Evolutionary conservation across 1,140 invertebrate species (phyloP), one percentile per base, ranked within the genome.

Genomic region (Palaemon carinicauda): DNA sequence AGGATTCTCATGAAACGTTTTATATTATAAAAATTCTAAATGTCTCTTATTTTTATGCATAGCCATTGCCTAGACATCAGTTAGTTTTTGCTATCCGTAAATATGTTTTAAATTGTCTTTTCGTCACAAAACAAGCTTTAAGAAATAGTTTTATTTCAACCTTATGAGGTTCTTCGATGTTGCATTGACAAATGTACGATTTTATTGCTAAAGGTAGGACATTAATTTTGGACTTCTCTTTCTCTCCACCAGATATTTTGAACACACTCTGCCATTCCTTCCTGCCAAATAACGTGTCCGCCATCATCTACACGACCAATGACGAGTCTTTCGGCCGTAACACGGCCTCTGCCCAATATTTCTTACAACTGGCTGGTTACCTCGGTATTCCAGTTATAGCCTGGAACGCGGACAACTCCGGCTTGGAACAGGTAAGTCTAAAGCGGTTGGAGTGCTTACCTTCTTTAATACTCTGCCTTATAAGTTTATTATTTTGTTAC

Each of bases 391-490:
- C 97, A 87, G 96, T 98, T 14, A 97, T 98, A 88, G 96, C 96
- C 1, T 98, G 97, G 97, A 98, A 98, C 91, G 96, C 96, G 1
- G 97, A 98, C 91, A 98, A 98, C 91, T 97, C 97, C 0, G 96
- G 96, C 51, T 92, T 97, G 3, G 94, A 94, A 89, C 92, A 94
- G 92, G 95, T 95, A 91, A 92, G 92, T 52, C 1, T 12, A 0
- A 41, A 41, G 41, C 12, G 5, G 41, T 9, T 41, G 41, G 7
- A 41, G 3, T 7, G 7, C 41, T 41, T 41, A 0, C 7, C 1
- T 41, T 41, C 41, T 41, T 12, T 41, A 3, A 41, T 12, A 12
- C 41, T 12, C 41, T 41, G 1, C 1, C 41, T 7, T 9, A 41
- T 41, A 3, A 41, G 7, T 41, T 5, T 41, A 9, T 41, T 41